A percentile compares a stretch with the other conserved stretches of the same genome.
Conservation (phyloP, 2,888 invertebrate genomes). For the Epinotia nisella region DNA sequence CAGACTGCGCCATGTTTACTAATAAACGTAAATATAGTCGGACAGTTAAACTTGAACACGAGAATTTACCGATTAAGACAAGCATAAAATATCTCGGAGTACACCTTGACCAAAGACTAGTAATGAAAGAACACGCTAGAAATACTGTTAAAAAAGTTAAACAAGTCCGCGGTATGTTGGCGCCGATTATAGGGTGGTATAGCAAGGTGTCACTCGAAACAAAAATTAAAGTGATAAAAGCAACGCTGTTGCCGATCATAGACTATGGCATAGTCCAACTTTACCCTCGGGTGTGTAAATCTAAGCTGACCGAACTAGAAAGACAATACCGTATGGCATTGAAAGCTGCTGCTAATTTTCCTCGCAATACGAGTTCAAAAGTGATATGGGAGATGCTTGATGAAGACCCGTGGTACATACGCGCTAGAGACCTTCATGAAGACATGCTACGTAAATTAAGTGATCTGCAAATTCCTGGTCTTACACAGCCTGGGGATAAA, state of each 20-base stretch:
- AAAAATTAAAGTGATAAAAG: conserved; percentile 7
- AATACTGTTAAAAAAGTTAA: conserved; percentile 12
- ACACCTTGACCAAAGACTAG: too few relatives aligned
- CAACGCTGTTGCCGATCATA: conserved; percentile 7
- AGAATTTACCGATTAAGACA: too few relatives aligned
- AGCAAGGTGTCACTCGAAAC: neutral
- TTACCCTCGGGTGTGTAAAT: neutral
- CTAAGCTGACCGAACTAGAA: neutral
- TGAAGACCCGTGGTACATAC: too few relatives aligned
- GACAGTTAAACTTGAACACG: too few relatives aligned
- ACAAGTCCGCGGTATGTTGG: conserved; percentile 7
- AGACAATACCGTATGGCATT: conserved; percentile 19
- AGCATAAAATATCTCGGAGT: too few relatives aligned
- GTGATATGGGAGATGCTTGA: conserved; percentile 12
- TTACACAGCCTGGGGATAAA: too few relatives aligned
- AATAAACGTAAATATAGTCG: too few relatives aligned
- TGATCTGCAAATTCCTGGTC: too few relatives aligned
- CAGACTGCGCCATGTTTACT: neutral
- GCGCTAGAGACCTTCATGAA: too few relatives aligned
- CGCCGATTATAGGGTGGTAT: conserved; percentile 17
- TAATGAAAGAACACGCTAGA: too few relatives aligned
- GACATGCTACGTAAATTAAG: too few relatives aligned
- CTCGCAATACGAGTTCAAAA: neutral
- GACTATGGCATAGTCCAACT: conserved; percentile 24
- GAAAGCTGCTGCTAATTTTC: conserved; percentile 9